These are phyloP conservation scores for Passer montanus DNA, from an alignment of 2,113 vertebrate species.

Conservation along the genomic window DNA sequence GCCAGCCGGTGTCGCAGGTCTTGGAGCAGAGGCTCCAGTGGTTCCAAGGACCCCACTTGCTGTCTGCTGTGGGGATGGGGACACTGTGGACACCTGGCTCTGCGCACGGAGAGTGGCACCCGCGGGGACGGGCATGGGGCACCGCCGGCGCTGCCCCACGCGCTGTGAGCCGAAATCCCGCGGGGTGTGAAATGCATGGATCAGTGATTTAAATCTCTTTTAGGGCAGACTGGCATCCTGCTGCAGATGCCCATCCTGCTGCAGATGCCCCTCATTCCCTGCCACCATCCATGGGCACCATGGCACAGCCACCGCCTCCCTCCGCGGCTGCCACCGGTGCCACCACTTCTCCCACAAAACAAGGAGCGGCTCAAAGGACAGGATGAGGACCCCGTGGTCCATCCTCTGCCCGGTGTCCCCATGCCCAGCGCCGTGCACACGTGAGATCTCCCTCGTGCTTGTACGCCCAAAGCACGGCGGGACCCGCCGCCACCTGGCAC, in stretches of 20 bases:
- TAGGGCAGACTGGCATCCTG: background rate
- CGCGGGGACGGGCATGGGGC: background rate
- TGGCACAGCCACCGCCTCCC: background rate
- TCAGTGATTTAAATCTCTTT: background rate
- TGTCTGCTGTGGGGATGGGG: slow-evolving; percentile 74
- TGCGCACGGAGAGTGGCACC: rapidly evolving
- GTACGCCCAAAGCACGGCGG: background rate
- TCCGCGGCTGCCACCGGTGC: rapidly evolving
- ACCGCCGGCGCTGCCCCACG: rapidly evolving
- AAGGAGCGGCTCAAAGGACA: background rate
- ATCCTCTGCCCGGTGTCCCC: background rate
- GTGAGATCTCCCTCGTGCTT: background rate
- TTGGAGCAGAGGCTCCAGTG: slow-evolving; percentile 97
- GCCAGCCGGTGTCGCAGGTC: slow-evolving; percentile 95
- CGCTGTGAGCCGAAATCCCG: rapidly evolving
- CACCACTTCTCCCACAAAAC: background rate
- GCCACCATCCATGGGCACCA: background rate
- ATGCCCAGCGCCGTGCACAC: rapidly evolving
- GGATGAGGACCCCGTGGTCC: background rate
- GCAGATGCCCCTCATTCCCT: background rate
- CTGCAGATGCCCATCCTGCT: background rate
- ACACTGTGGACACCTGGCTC: background rate
- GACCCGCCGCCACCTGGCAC: background rate
- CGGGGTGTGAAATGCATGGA: background rate
- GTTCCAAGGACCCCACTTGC: slow-evolving; percentile 97